phyloP scores from a whole-genome alignment of 2,888 invertebrate species.

The Volucella inanis region DNA sequence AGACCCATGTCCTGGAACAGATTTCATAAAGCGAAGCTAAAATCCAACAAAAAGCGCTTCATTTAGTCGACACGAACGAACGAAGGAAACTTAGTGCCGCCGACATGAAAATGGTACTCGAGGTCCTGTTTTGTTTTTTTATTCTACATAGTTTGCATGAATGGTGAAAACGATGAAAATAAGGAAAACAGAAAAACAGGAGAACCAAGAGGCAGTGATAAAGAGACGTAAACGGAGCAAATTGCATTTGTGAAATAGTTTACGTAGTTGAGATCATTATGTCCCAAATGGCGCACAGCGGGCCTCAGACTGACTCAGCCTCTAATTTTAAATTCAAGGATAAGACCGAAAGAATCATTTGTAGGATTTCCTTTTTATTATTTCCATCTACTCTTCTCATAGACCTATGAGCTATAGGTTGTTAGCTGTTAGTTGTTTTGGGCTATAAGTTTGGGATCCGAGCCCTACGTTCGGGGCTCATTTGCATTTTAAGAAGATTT shows the following conservation, averaged over 20 bases:
- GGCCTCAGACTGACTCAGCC: constrained; percentile 46
- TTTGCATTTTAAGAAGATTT: constrained; percentile 52
- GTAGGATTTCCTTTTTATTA: background rate
- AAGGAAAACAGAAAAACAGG: background rate
- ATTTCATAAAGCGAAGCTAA: constrained; percentile 43
- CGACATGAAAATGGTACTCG: constrained; percentile 23
- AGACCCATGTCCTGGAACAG: constrained; percentile 32
- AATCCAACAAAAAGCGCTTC: constrained; percentile 58
- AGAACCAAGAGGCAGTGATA: background rate
- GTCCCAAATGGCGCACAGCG: constrained; percentile 61
- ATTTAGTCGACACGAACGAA: constrained; percentile 38
- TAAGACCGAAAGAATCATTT: constrained; percentile 14
- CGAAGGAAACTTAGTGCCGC: background rate
- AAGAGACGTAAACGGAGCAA: constrained; percentile 33
- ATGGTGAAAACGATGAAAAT: background rate
- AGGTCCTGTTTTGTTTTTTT: constrained; percentile 6
- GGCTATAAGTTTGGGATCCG: constrained; percentile 24
- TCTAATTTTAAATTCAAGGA: constrained; percentile 42
- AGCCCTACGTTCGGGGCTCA: background rate
- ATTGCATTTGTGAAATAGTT: constrained; percentile 61
- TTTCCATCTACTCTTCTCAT: background rate
- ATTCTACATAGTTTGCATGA: constrained; percentile 1
- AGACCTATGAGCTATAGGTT: background rate
- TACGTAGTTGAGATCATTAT: constrained; percentile 57
- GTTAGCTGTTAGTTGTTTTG: constrained; percentile 15